Conservation (phyloP, 2,113 vertebrate species). For the Mellivora capensis region DNA sequence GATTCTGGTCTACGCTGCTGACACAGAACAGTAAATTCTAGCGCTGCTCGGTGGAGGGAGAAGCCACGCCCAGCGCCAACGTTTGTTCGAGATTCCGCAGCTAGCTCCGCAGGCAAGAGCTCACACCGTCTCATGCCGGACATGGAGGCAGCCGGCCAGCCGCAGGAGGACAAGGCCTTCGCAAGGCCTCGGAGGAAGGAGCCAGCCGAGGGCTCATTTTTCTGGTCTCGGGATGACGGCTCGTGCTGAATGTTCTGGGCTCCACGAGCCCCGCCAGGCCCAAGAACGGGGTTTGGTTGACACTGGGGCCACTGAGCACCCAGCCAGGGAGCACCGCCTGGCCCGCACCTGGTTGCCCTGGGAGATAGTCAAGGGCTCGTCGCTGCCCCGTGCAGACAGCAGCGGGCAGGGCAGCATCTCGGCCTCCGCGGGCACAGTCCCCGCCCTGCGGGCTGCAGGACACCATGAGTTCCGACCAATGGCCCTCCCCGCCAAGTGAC, state of each 20-base stretch:
- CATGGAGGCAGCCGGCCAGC: neutral
- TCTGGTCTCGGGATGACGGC: neutral
- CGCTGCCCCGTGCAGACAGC: neutral
- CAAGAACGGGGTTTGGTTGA: accelerated
- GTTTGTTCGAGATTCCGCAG: neutral
- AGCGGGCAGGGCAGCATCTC: neutral
- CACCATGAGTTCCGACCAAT: neutral
- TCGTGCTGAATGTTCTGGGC: neutral
- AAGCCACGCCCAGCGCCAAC: accelerated
- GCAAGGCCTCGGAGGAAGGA: neutral
- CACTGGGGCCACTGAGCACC: accelerated
- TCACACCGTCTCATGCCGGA: accelerated
- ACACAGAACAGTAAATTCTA: too few species aligned
- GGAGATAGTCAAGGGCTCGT: neutral
- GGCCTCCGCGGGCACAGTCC: accelerated
- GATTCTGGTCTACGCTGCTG: neutral
- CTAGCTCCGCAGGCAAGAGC: neutral
- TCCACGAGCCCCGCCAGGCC: neutral
- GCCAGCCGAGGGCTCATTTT: accelerated
- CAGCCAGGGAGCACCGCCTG: too few species aligned
- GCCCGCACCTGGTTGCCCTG: neutral
- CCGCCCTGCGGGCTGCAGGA: neutral
- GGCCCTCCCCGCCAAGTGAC: neutral
- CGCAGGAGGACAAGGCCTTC: accelerated
- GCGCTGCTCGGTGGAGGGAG: accelerated